Conservation (phyloP, 2,113 vertebrate genomes). For the Bucco capensis region DNA sequence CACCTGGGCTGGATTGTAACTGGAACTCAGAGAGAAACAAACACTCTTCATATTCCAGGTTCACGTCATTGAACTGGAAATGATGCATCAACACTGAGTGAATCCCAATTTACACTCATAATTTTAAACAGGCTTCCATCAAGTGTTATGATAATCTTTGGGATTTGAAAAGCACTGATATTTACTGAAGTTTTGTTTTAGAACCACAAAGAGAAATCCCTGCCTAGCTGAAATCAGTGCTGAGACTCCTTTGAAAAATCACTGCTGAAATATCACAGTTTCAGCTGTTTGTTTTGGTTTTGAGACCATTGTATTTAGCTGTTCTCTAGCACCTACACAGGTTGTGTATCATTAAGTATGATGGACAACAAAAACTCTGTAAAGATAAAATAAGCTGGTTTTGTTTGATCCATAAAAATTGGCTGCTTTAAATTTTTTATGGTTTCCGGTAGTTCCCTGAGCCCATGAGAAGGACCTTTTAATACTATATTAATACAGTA, state of each 20-base stretch:
- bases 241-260: not conserved
- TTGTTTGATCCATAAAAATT: constrained; percentile 17
- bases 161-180: not conserved
- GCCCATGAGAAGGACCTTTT: constrained; percentile 35
- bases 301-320: not conserved
- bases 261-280: not conserved
- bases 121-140: constrained; percentile 36
- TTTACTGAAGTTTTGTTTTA: not conserved
- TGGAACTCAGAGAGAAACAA: not conserved
- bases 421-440: constrained; percentile 1
- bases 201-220: not conserved
- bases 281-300: not conserved
- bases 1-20: not conserved
- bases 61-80: constrained; percentile 19
- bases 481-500: constrained; percentile 54
- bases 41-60: not conserved
- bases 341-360: not conserved
- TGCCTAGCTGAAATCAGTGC: not conserved
- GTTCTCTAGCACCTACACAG: not conserved
- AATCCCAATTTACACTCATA: not conserved
- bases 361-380: constrained; percentile 7
- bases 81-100: not conserved
- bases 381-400: constrained; percentile 19
- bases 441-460: constrained; percentile 29
- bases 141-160: not conserved